Base-by-base conservation (phyloP, 1,140 invertebrate species). In the Temnothorax nylanderi region DNA sequence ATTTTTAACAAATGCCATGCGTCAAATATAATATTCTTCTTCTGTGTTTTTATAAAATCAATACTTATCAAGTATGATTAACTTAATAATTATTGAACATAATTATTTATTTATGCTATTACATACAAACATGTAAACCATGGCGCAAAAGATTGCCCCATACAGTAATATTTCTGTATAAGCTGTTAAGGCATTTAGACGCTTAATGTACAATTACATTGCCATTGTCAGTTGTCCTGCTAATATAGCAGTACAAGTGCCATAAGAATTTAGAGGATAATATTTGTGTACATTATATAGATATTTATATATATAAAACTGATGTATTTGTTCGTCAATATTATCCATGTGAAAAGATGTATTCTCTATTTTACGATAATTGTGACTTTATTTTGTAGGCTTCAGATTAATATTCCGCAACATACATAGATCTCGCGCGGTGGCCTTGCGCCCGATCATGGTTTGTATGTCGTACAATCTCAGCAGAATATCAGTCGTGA, bases 401-500 rank as follows among this genome's bases (percentile, higher is more conserved):
- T 95, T 96, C 67, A 98, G 94, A 87, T 97, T 96, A 95, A 98
- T 98, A 94, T 98, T 98, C 78, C 98, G 96, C 88, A 98, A 95
- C 88, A 98, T 96, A 93, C 98, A 98, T 47, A 98, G 94, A 94
- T 98, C 98, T 92, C 98, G 96, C 1, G 98, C 97, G 60, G 98
- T 98, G 56, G 97, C 96, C 92, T 97, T 97, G 56, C 98, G 96
- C 1, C 98, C 98, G 49, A 96, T 95, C 62, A 96, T 91, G 7
- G 97, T 97, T 78, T 97, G 96, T 26, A 98, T 95, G 93, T 98
- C 98, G 94, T 98, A 98, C 26, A 98, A 95, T 91, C 97, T 96
- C 21, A 98, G 95, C 85, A 98, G 95, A 56, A 98, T 95, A 85
- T 97, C 96, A 80, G 97, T 97, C 71, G 96, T 97, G 89, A 98